Percentiles rank a stretch among this genome's conserved stretches.
Conservation (phyloP, 2,888 invertebrate genomes). For the Sphecodes monilicornis region DNA sequence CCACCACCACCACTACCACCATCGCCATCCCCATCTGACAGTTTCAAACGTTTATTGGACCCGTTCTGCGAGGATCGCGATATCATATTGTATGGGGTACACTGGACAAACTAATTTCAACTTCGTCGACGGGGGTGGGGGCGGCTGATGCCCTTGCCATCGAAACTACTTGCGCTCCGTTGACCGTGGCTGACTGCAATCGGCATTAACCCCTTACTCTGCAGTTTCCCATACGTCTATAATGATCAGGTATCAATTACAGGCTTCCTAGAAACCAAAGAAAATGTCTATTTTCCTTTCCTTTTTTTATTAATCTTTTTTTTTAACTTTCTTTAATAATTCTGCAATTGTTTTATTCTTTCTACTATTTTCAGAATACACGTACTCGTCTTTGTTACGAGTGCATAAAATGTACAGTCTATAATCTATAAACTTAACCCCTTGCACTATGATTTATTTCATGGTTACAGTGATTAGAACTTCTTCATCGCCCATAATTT, state of each 20-base stretch:
- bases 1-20: conserved; percentile 21
- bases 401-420: no score
- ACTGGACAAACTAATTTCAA: conserved; percentile 16
- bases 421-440: no score
- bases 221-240: neutral
- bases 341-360: no score
- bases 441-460: no score
- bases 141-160: neutral
- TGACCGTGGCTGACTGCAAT: neutral
- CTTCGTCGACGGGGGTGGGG: neutral
- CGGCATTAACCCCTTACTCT: neutral
- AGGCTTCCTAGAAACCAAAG: neutral
- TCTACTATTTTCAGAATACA: no score
- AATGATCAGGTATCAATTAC: neutral
- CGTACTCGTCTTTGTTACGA: no score
- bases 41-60: conserved; percentile 17
- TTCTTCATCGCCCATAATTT: no score
- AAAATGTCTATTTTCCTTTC: neutral
- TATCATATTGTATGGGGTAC: neutral
- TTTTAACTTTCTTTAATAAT: no score
- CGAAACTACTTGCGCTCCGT: neutral
- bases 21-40: conserved; percentile 25
- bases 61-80: conserved; percentile 6
- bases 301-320: no score
- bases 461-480: no score